Evolutionary conservation across 2,113 vertebrate species (phyloP).

Genomic region (Otis tarda): DNA sequence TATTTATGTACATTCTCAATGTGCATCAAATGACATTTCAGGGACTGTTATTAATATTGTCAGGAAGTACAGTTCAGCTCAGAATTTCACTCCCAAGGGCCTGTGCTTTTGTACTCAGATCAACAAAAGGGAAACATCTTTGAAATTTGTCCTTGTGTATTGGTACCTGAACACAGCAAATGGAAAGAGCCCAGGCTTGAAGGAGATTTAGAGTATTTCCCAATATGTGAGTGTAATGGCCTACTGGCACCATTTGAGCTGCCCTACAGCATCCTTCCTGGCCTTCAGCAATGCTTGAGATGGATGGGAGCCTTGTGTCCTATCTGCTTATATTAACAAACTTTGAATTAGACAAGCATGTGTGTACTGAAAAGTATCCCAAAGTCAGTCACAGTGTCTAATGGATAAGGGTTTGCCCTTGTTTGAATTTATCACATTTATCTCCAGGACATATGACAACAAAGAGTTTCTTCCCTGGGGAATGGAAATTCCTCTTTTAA

Average conservation of each 20-base stretch:
- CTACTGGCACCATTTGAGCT: not conserved
- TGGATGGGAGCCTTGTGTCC: not conserved
- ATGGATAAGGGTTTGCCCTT: not conserved
- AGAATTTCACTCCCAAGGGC: not conserved
- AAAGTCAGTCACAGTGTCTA: not conserved
- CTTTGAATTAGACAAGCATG: not conserved
- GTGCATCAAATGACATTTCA: constrained; percentile 12
- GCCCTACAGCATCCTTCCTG: not conserved
- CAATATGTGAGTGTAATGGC: not conserved
- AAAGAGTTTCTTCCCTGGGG: not conserved
- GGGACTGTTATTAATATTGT: not conserved
- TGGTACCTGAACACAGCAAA: not conserved
- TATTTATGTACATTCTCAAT: not conserved
- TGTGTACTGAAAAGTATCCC: not conserved
- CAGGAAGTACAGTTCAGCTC: not conserved
- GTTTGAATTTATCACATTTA: not conserved
- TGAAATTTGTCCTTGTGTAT: not conserved
- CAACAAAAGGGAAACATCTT: not conserved
- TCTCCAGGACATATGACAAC: not conserved
- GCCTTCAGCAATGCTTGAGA: not conserved
- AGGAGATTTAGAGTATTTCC: not conserved
- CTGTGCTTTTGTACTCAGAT: not conserved
- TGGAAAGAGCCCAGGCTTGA: not conserved
- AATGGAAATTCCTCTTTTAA: not conserved
- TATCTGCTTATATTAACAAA: not conserved